Percentiles rank a stretch among this genome's conserved stretches.
These are phyloP conservation scores for Zaprionus vittiger DNA, from an alignment of 1,140 invertebrate species.

Conservation along the genomic window DNA sequence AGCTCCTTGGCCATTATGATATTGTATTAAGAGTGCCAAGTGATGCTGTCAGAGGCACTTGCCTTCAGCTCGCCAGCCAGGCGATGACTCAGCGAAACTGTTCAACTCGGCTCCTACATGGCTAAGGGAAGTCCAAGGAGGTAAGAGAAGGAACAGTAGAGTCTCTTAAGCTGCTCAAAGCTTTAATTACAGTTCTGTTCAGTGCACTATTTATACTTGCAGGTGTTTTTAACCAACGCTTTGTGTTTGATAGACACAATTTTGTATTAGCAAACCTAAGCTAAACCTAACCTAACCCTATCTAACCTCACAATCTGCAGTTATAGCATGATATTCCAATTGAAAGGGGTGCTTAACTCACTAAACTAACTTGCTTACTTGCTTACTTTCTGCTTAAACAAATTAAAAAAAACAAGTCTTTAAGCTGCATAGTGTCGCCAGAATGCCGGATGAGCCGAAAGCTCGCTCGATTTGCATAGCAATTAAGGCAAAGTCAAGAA, in stretches of 20 bases:
- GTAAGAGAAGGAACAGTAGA: not conserved
- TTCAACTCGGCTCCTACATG: conserved; percentile 12
- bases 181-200: too few relatives aligned
- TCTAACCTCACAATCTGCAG: too few relatives aligned
- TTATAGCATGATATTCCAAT: too few relatives aligned
- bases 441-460: not conserved
- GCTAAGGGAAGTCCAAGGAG: not conserved
- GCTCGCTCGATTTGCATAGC: conserved; percentile 67
- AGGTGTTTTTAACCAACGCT: too few relatives aligned
- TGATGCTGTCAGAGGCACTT: conserved; percentile 55
- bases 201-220: too few relatives aligned
- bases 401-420: too few relatives aligned
- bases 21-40: conserved; percentile 73
- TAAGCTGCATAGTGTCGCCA: too few relatives aligned
- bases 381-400: not conserved
- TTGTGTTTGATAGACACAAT: too few relatives aligned
- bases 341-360: too few relatives aligned
- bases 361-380: too few relatives aligned
- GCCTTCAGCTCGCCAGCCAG: conserved; percentile 3
- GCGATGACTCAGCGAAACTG: conserved; percentile 28
- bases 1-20: conserved; percentile 67
- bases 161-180: not conserved
- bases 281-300: too few relatives aligned
- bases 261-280: too few relatives aligned
- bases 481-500: conserved; percentile 63